Conservation (phyloP, 2,888 invertebrate species). For the Phasia obesa region DNA sequence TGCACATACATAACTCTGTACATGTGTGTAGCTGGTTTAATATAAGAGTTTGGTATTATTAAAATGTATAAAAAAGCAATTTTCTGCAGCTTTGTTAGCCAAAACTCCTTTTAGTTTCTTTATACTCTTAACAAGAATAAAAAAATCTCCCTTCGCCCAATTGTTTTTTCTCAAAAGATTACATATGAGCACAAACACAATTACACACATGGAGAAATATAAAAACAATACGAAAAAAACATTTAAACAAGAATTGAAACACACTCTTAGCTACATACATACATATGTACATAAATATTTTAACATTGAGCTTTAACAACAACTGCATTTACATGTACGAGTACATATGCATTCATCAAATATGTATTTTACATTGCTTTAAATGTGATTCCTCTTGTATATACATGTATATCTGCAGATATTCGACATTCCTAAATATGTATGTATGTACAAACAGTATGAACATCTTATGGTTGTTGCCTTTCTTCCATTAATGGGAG, state of each 20-base stretch:
- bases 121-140: background rate
- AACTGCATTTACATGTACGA: background rate
- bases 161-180: constrained; percentile 32
- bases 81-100: constrained; percentile 10
- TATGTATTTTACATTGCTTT: too few relatives aligned
- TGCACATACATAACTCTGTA: background rate
- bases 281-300: constrained; percentile 42
- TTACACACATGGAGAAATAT: constrained; percentile 3
- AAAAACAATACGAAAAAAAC: constrained; percentile 4
- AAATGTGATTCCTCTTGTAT: too few relatives aligned
- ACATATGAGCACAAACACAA: background rate
- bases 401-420: too few relatives aligned
- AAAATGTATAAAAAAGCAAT: constrained; percentile 19
- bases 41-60: background rate
- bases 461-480: too few relatives aligned
- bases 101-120: background rate
- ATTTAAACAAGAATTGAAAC: background rate
- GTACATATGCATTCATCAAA: too few relatives aligned
- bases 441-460: too few relatives aligned
- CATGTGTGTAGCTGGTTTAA: background rate
- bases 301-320: constrained; percentile 23
- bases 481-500: too few relatives aligned
- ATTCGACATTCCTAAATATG: too few relatives aligned
- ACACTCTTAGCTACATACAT: too few relatives aligned
- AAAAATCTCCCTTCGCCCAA: constrained; percentile 13